Percentiles rank a stretch among this genome's conserved stretches.
phyloP scores from a whole-genome alignment of 1,140 invertebrate genomes.

The Amyelois transitella region DNA sequence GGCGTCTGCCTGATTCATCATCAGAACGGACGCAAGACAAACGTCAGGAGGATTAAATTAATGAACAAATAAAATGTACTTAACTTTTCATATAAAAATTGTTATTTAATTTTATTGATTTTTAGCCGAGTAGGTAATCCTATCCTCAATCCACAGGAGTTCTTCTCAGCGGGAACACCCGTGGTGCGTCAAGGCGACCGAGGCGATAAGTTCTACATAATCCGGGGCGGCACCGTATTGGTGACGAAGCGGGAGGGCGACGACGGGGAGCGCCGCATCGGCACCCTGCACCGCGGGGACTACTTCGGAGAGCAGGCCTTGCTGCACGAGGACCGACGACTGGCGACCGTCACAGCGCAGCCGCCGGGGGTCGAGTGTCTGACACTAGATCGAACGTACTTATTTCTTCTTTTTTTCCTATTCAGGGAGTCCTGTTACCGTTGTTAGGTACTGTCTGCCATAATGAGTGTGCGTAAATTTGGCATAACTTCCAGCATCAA shows the following conservation, averaged over 20 bases:
- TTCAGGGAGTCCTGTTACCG: too few species aligned
- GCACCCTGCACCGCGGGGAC: slow-evolving; percentile 80
- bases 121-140: too few species aligned
- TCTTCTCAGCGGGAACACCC: slow-evolving; percentile 87
- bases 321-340: slow-evolving; percentile 86
- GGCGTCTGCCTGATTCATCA: too few species aligned
- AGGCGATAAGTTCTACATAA: slow-evolving; percentile 97
- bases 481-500: too few species aligned
- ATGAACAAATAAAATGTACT: too few species aligned
- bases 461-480: too few species aligned
- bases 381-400: slow-evolving; percentile 87
- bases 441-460: not conserved
- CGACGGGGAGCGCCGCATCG: slow-evolving; percentile 77
- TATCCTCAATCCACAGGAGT: slow-evolving; percentile 75
- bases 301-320: slow-evolving; percentile 89
- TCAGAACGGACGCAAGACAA: too few species aligned
- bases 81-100: too few species aligned
- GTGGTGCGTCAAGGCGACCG: slow-evolving; percentile 95
- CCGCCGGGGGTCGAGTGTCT: slow-evolving; percentile 93
- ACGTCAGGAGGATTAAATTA: too few species aligned
- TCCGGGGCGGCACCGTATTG: slow-evolving; percentile 90
- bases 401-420: not conserved
- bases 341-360: slow-evolving; percentile 91
- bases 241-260: slow-evolving; percentile 80
- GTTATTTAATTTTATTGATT: too few species aligned